Percentiles rank a stretch among this genome's conserved stretches.
phyloP scores from a whole-genome alignment of 2,797 vertebrate genomes.

The Sorex maritimensis region DNA sequence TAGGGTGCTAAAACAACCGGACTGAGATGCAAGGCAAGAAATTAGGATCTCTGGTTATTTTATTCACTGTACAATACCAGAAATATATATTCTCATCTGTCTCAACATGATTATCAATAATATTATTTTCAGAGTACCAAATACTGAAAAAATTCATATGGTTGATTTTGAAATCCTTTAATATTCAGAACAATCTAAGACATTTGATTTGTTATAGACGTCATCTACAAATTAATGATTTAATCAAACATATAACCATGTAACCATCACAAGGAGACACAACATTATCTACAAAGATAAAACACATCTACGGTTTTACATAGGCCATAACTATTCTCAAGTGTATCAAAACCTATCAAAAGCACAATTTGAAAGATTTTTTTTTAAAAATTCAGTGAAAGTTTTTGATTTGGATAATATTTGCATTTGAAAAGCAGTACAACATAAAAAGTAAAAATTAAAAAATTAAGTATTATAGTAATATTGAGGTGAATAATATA shows the following conservation, averaged over 20 bases:
- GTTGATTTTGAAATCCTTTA: not conserved
- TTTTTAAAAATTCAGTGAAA: constrained; percentile 3
- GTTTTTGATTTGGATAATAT: not conserved
- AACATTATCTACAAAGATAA: not conserved
- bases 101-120: constrained; percentile 14
- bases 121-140: constrained; percentile 14
- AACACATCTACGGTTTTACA: not conserved
- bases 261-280: not conserved
- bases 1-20: too few species aligned
- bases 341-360: not conserved
- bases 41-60: not conserved
- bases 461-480: not conserved
- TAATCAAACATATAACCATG: not conserved
- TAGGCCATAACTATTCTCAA: not conserved
- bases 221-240: not conserved
- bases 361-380: not conserved
- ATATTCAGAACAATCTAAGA: not conserved
- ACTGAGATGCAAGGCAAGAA: not conserved
- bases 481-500: not conserved
- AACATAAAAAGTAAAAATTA: not conserved
- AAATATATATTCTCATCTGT: not conserved
- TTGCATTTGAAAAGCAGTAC: not conserved
- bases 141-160: not conserved
- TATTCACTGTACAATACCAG: not conserved
- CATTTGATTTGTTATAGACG: not conserved